Evolutionary conservation across 2,113 vertebrate species (phyloP).

Genomic region (Neolamprologus variostigma): DNA sequence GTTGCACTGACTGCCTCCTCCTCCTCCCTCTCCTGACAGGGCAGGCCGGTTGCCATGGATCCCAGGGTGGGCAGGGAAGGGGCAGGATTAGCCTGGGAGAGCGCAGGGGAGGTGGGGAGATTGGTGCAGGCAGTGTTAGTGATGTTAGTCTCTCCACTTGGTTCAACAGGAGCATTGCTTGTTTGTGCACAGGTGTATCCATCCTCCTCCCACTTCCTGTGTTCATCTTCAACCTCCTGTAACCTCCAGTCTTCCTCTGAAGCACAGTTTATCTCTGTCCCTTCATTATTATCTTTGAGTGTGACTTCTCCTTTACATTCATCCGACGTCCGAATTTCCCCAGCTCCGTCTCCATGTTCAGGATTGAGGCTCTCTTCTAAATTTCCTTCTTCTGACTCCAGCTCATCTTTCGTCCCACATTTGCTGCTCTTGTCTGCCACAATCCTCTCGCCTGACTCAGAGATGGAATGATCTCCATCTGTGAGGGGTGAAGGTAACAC

Average conservation of each 20-base stretch:
- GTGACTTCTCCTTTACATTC: background rate
- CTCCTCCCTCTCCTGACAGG: slow-evolving; percentile 6
- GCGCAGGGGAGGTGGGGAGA: background rate
- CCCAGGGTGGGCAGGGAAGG: slow-evolving; percentile 27
- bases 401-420: background rate
- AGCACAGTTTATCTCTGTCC: background rate
- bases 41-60: slow-evolving; percentile 57
- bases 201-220: background rate
- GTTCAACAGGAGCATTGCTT: background rate
- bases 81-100: slow-evolving; percentile 51
- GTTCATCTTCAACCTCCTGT: background rate
- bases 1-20: background rate
- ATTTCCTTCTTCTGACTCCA: background rate
- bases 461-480: background rate
- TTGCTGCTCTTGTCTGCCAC: background rate
- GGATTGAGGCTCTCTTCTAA: background rate
- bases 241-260: background rate
- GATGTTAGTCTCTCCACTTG: background rate
- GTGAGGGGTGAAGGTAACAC: background rate
- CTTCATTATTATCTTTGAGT: background rate
- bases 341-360: background rate
- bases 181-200: background rate
- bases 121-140: background rate
- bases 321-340: background rate
- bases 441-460: background rate